Evolutionary conservation across 1,140 invertebrate species (phyloP), one percentile per base, ranked within the genome.

Genomic region (Nasonia longicornis): DNA sequence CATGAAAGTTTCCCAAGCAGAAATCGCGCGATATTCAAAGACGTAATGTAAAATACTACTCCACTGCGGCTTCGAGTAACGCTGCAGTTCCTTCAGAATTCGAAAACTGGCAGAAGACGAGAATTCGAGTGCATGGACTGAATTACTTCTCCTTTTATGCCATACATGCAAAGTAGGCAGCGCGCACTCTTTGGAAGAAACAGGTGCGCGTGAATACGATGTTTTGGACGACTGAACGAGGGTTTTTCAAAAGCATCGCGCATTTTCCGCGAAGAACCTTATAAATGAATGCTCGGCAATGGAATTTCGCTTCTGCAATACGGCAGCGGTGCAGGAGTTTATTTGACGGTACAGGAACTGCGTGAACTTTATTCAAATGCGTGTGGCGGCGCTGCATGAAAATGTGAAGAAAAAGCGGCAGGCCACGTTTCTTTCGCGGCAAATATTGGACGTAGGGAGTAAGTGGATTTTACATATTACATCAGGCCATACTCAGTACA

Each of bases 1-100:
- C 45, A 74, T 74, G 72, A 74, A 74, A 74, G 16, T 74, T 58
- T 10, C 26, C 38, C 10, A 73, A 52, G 71, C 71, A 73, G 71
- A 73, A 73, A 73, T 16, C 26, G 20, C 11, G 72, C 72, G 48
- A 74, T 58, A 74, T 58, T 74, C 48, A 58, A 74, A 74, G 16
- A 31, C 22, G 8, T 2, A 48, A 48, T 10, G 20, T 8, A 58
- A 2, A 16, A n/a, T 1, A 58, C 3, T 2, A 58, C 16, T 52
- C 11, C 8, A 42, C 48, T 52, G 48, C 52, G 16, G 7, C 7
- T 58, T 58, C 16, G 0, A 6, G 52, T 7, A n/a, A 20, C 4
- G 16, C 26, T 26, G 26, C 16, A n/a, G 20, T 2, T n/a, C 20
- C 4, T 58, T 16, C 3, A 58, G 52, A 58, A 58, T 20, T 42